phyloP scores from a whole-genome alignment of 2,113 vertebrate genomes.

The Athene noctua region DNA sequence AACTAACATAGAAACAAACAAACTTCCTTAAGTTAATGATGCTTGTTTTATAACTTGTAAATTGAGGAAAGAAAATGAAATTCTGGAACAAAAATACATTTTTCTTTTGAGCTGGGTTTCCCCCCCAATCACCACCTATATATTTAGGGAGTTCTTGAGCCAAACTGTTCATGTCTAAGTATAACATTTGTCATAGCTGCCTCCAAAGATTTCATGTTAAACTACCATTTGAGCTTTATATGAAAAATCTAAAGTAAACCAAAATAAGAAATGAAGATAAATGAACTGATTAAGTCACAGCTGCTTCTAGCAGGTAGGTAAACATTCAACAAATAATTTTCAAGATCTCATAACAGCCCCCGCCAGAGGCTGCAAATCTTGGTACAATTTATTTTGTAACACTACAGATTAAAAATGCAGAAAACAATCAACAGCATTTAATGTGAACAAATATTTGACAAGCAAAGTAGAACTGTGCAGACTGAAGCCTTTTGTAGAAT shows the following conservation, averaged over 20 bases:
- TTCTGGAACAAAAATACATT: background rate
- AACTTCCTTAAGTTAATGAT: background rate
- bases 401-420: background rate
- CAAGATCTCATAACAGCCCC: background rate
- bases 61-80: background rate
- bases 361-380: background rate
- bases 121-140: background rate
- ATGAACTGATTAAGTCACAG: slow-evolving; percentile 39
- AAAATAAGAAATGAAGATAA: slow-evolving; percentile 51
- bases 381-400: background rate
- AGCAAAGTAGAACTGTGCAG: background rate
- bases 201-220: slow-evolving; percentile 8
- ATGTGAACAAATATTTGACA: background rate
- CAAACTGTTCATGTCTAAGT: background rate
- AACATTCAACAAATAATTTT: slow-evolving; percentile 8
- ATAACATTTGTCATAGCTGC: slow-evolving; percentile 12
- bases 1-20: background rate
- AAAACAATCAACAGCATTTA: background rate
- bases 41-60: background rate
- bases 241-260: slow-evolving; percentile 20
- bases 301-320: background rate
- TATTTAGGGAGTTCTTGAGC: background rate
- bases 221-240: background rate
- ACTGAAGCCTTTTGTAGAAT: background rate
- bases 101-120: background rate